Evolutionary conservation across 2,797 vertebrate genomes (phyloP).

Genomic region (Helicolenus hilgendorfi): DNA sequence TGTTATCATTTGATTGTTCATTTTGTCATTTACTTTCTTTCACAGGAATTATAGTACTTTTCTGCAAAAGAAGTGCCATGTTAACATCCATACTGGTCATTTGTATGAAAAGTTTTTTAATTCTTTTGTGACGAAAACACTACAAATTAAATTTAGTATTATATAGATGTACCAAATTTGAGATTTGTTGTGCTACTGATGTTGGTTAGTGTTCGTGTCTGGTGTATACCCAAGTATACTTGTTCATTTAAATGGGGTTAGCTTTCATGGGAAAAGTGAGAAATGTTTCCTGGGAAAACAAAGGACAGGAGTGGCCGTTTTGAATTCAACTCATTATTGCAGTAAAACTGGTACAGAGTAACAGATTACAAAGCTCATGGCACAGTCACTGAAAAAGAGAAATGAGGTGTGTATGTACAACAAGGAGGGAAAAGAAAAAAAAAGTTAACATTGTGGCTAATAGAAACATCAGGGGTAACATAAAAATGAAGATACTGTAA

Average conservation of each 20-base stretch:
- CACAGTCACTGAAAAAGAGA: slow-evolving; percentile 87
- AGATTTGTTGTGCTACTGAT: slow-evolving; percentile 40
- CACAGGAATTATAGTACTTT: background rate
- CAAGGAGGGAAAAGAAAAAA: slow-evolving; percentile 74
- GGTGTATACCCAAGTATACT: background rate
- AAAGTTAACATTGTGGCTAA: slow-evolving; percentile 76
- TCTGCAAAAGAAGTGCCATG: background rate
- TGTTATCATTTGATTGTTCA: slow-evolving; percentile 26
- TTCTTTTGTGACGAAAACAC: slow-evolving; percentile 22
- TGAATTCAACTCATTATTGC: slow-evolving; percentile 89
- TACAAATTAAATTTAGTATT: background rate
- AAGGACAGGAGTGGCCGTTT: slow-evolving; percentile 77
- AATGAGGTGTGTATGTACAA: slow-evolving; percentile 85
- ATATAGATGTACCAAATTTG: slow-evolving; percentile 41
- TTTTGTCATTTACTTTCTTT: slow-evolving; percentile 13
- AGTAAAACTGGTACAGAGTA: slow-evolving; percentile 88
- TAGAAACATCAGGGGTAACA: slow-evolving; percentile 82
- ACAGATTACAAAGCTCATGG: slow-evolving; percentile 87
- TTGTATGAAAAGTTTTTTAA: slow-evolving; percentile 8
- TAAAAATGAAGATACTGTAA: slow-evolving; percentile 78
- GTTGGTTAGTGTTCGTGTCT: background rate
- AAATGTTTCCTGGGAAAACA: slow-evolving; percentile 38
- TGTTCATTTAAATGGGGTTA: background rate
- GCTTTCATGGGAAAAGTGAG: background rate
- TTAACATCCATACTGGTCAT: background rate